These are phyloP conservation scores for Halocaridina rubra DNA, from an alignment of 2,888 invertebrate genomes.

Conservation along the genomic window DNA sequence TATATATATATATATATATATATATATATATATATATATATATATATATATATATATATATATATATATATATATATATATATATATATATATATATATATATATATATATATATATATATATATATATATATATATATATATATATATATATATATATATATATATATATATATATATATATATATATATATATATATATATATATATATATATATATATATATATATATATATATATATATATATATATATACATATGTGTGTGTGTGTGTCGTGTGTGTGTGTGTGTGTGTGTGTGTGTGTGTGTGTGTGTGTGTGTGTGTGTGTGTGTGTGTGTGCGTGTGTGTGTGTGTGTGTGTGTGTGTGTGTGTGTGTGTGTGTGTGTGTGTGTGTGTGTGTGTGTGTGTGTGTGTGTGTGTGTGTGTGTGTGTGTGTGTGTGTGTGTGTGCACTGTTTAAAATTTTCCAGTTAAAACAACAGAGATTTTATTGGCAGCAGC, in stretches of 20 bases:
- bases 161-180: background rate
- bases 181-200: background rate
- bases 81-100: background rate
- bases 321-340: background rate
- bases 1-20: constrained; percentile 34
- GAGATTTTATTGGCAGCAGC: too few relatives aligned
- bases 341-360: background rate
- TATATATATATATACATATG: background rate
- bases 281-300: background rate
- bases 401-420: background rate
- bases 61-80: background rate
- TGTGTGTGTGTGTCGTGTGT: background rate
- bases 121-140: constrained; percentile 7
- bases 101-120: background rate
- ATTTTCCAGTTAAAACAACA: background rate
- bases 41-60: background rate
- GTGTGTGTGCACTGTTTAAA: background rate
- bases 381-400: background rate
- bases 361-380: background rate
- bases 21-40: constrained; percentile 9
- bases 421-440: background rate
- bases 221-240: background rate
- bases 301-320: background rate
- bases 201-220: background rate
- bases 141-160: constrained; percentile 7